phyloP scores from a whole-genome alignment of 2,113 vertebrate genomes.

The Vombatus ursinus region DNA sequence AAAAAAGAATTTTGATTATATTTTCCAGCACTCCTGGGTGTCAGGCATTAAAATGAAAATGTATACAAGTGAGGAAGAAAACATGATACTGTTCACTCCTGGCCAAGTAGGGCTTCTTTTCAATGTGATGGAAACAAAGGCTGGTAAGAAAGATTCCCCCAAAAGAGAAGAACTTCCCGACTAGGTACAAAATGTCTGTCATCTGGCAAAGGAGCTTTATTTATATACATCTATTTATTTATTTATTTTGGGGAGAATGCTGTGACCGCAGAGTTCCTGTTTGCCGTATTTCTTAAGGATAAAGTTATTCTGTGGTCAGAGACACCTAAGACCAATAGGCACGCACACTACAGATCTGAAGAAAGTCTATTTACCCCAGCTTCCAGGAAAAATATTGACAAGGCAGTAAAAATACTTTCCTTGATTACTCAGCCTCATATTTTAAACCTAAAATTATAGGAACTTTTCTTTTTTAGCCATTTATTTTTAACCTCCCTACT shows the following conservation, averaged over 20 bases:
- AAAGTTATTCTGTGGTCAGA: constrained; percentile 85
- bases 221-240: constrained; percentile 55
- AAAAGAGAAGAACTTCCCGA: constrained; percentile 69
- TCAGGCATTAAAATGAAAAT: constrained; percentile 49
- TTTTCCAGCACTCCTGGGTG: constrained; percentile 58
- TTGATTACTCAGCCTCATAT: constrained; percentile 86
- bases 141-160: constrained; percentile 60
- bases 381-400: constrained; percentile 92
- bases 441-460: constrained; percentile 88
- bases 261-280: constrained; percentile 86
- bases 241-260: constrained; percentile 79
- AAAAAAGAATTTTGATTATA: neutral
- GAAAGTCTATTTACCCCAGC: constrained; percentile 82
- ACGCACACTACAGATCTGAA: constrained; percentile 83
- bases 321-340: constrained; percentile 84
- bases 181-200: constrained; percentile 75
- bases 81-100: constrained; percentile 46
- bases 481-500: constrained; percentile 87
- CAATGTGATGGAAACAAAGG: constrained; percentile 70
- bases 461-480: constrained; percentile 82
- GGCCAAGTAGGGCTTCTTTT: constrained; percentile 53
- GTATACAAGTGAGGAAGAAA: constrained; percentile 69
- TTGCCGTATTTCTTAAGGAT: constrained; percentile 85
- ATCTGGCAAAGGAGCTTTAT: constrained; percentile 69
- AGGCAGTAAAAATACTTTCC: constrained; percentile 90